Evolutionary conservation across 2,113 vertebrate species (phyloP), one percentile per base, ranked within the genome.

Genomic region (Platichthys flesus): DNA sequence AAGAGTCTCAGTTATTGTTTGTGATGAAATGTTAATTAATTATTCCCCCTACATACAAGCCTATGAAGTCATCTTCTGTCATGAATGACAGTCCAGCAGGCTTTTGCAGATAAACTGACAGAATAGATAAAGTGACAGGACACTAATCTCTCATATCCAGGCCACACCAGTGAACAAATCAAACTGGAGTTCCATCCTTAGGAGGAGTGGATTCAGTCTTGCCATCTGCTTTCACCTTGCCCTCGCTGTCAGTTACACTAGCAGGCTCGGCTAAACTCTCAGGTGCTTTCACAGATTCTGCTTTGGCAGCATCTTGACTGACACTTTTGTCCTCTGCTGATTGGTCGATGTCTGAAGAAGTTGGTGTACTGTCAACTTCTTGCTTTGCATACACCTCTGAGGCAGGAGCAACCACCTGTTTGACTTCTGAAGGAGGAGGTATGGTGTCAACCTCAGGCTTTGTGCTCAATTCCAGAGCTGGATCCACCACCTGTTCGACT

Each of bases 141-240:
- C 65, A 49, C 56, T 61, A 31, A 71, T 74, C 3, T 49, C 73
- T 63, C 54, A 28, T 68, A 74, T 78, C 31, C 47, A 67, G 35
- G 37, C 21, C 26, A 8, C 51, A 51, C 58, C 24, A n/a, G 0
- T 65, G 4, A 35, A 28, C 20, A 47, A 49, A 70, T 63, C 88
- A 95, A 54, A 95, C 94, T 35, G 93, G 93, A 77, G 92, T 94
- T 71, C 93, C 93, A 65, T 94, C 93, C 72, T 93, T 94, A 12
- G 93, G 83, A 65, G 85, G 73, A 59, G 82, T 45, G n/a, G 87
- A 59, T 23, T 21, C 81, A 47, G 76, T 21, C 63, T 88, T 73
- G 31, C 70, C 78, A 66, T 79, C 76, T n/a, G 69, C 74, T 24
- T 80, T 76, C 16, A 20, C 8, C 55, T 68, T 71, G 35, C 31